Percentiles rank a stretch among this genome's conserved stretches.
These are phyloP conservation scores for Tetragonula clypearis DNA, from an alignment of 1,140 invertebrate genomes.

Conservation along the genomic window DNA sequence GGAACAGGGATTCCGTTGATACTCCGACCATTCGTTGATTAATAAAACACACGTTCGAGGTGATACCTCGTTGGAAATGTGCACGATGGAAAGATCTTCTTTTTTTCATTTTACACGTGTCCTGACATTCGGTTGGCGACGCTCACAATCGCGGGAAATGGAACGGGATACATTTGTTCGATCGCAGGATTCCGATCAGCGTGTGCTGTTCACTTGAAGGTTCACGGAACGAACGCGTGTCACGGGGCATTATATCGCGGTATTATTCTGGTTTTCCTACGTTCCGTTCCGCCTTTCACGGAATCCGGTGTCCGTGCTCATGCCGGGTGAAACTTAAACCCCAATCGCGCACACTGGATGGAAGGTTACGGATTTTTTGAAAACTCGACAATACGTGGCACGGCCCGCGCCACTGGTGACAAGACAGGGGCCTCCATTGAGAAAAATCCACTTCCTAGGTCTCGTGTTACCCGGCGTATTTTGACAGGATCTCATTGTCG, in stretches of 20 bases:
- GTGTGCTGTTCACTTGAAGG: constrained; percentile 69
- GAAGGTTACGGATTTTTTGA: constrained; percentile 77
- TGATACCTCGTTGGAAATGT: background rate
- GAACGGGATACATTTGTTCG: background rate
- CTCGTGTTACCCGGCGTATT: constrained; percentile 80
- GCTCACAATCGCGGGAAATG: background rate
- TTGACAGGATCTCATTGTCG: constrained; percentile 82
- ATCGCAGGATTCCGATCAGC: background rate
- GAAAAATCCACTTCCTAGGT: constrained; percentile 81
- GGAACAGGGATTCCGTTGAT: constrained; percentile 20
- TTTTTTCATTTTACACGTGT: background rate
- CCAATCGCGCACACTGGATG: constrained; percentile 65
- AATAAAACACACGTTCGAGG: background rate
- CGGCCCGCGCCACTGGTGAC: constrained; percentile 55
- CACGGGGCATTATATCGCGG: constrained; percentile 36
- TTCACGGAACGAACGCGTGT: constrained; percentile 63
- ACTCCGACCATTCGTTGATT: background rate
- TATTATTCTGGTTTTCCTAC: constrained; percentile 52
- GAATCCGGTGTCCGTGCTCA: constrained; percentile 45
- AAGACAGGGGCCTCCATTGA: constrained; percentile 72
- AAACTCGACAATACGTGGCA: constrained; percentile 68
- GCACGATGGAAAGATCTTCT: background rate
- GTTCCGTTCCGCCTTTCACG: constrained; percentile 38
- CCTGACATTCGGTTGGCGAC: background rate
- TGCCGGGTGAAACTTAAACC: constrained; percentile 75